Conservation (phyloP, 2,113 vertebrate genomes). For the Phyllostomus discolor region DNA sequence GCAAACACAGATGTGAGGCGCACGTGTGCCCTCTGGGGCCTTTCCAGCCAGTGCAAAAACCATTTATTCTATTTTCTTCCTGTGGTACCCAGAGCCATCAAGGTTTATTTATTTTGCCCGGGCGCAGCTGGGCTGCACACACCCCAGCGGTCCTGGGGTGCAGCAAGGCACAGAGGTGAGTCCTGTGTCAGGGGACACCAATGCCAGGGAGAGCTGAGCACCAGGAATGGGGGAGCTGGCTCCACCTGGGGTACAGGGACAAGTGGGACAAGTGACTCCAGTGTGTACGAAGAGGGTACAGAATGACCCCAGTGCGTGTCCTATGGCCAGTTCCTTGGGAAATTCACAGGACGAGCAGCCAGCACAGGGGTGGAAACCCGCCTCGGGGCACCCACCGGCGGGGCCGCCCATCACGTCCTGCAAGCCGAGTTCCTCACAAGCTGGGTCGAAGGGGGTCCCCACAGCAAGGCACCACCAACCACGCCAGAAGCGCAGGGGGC, state of each 20-base stretch:
- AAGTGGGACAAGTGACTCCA: background rate
- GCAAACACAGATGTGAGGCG: background rate
- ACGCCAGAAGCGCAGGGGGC: too few relatives aligned
- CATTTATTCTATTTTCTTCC: slow-evolving; percentile 62
- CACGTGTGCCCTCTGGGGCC: background rate
- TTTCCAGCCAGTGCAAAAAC: slow-evolving; percentile 72
- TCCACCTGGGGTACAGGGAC: background rate
- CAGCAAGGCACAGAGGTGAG: slow-evolving; percentile 78
- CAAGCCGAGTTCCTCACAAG: fast-evolving
- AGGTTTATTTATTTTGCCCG: background rate
- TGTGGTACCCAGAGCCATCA: background rate
- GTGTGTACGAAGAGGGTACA: background rate
- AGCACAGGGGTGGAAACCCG: fast-evolving
- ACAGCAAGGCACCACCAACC: background rate
- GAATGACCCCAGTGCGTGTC: background rate
- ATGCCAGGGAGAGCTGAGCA: background rate
- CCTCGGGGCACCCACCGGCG: fast-evolving
- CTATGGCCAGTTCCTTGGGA: background rate
- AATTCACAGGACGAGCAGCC: background rate
- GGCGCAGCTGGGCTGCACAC: background rate
- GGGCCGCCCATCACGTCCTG: background rate
- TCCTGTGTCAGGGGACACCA: slow-evolving; percentile 19
- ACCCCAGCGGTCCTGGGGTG: background rate
- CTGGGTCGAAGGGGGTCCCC: background rate
- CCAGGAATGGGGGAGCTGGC: background rate